Conservation (phyloP, 1,140 invertebrate species). For the Thaumatotibia leucotreta region DNA sequence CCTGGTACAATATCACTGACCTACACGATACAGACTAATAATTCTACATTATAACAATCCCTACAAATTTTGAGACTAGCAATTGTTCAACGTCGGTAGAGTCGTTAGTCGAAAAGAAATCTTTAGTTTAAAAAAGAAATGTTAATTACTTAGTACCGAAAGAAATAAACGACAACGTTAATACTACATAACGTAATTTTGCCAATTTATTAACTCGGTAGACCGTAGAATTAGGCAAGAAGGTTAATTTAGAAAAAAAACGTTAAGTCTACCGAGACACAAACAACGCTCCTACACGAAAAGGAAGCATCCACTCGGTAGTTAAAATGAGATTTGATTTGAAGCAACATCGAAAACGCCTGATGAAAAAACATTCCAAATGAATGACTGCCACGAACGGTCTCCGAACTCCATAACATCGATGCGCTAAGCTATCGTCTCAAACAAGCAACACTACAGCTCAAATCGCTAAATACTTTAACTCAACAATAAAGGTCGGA, state of each 20-base stretch:
- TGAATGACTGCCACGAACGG: not conserved
- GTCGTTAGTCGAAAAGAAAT: slow-evolving; percentile 16
- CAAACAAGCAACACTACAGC: slow-evolving; percentile 3
- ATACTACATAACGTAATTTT: not conserved
- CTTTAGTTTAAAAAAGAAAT: slow-evolving; percentile 1
- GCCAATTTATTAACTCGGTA: slow-evolving; percentile 2
- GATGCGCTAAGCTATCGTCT: not conserved
- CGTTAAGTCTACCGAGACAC: slow-evolving; percentile 1
- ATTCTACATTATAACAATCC: not conserved
- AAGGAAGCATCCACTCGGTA: not conserved
- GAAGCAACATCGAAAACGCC: not conserved
- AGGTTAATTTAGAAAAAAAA: not conserved
- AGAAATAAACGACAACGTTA: slow-evolving; percentile 6
- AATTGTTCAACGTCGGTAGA: slow-evolving; percentile 45
- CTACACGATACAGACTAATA: not conserved
- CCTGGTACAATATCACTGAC: not conserved
- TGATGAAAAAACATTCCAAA: no score
- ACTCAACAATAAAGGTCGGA: not conserved
- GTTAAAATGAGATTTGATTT: not conserved
- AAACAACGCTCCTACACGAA: not conserved
- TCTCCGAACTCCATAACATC: not conserved
- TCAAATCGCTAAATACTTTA: not conserved
- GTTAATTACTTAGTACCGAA: not conserved
- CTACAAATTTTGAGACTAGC: slow-evolving; percentile 63
- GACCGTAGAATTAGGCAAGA: not conserved